phyloP scores from a whole-genome alignment of 2,888 invertebrate genomes.

The Cerastoderma edule region DNA sequence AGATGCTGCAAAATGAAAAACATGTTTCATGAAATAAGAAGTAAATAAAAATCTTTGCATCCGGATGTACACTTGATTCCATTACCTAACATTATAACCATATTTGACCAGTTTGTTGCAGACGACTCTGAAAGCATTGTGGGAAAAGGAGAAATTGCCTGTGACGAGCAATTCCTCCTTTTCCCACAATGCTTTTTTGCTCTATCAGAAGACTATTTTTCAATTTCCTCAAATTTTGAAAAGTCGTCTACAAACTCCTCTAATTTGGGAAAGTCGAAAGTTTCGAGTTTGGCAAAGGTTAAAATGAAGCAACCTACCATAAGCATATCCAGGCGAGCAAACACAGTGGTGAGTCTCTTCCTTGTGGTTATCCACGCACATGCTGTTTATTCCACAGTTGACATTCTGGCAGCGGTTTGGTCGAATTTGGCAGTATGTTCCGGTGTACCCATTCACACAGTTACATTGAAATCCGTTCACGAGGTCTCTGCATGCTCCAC shows the following conservation, averaged over 20 bases:
- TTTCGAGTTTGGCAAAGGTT: no score
- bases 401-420: conserved; percentile 51
- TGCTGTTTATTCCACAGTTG: conserved; percentile 50
- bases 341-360: conserved; percentile 64
- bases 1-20: no score
- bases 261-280: no score
- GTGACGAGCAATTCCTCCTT: conserved; percentile 7
- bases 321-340: conserved; percentile 65
- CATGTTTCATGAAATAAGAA: no score
- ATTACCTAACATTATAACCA: no score
- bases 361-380: conserved; percentile 69
- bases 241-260: no score
- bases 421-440: conserved; percentile 90
- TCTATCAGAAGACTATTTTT: background rate
- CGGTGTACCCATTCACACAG: conserved; percentile 92
- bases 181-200: conserved; percentile 8
- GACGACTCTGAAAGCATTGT: conserved; percentile 7
- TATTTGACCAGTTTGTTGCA: no score
- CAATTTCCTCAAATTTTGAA: no score
- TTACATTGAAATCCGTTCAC: conserved; percentile 92
- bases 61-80: no score
- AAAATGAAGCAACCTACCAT: conserved; percentile 62
- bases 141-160: conserved; percentile 14
- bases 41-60: no score
- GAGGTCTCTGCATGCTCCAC: conserved; percentile 71